These are phyloP conservation scores for Canis aureus DNA, from an alignment of 2,113 vertebrate species.

Conservation along the genomic window DNA sequence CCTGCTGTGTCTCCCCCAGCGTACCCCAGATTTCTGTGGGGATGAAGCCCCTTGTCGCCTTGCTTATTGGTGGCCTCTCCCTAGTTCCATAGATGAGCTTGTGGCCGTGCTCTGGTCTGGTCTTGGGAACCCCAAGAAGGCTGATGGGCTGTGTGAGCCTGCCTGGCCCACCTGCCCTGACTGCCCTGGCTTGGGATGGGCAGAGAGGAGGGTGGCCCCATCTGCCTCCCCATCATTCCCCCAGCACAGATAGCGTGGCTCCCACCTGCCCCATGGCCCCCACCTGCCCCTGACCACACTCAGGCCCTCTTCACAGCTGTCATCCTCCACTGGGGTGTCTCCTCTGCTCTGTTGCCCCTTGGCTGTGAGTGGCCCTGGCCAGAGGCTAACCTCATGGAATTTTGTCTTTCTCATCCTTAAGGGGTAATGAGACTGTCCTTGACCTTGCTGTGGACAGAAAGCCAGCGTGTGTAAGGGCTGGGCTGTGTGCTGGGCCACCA, in stretches of 20 bases:
- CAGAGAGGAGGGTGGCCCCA: not conserved
- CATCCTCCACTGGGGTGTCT: not conserved
- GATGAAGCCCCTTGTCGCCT: rapidly evolving
- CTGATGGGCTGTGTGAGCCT: not conserved
- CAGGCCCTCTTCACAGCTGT: too few relatives aligned
- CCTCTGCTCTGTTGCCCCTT: too few relatives aligned
- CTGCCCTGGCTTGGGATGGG: not conserved
- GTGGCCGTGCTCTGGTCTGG: rapidly evolving
- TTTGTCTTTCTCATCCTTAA: not conserved
- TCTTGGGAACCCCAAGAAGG: not conserved
- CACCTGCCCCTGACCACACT: not conserved
- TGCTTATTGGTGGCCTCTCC: not conserved
- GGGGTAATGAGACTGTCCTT: rapidly evolving
- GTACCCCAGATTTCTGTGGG: rapidly evolving
- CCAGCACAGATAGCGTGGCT: not conserved
- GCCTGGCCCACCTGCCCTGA: too few relatives aligned
- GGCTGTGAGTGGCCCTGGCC: not conserved
- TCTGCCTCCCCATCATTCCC: too few relatives aligned
- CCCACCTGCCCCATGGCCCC: too few relatives aligned
- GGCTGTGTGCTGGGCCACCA: rapidly evolving
- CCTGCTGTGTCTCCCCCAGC: not conserved
- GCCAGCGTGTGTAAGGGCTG: rapidly evolving
- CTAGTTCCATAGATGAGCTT: rapidly evolving
- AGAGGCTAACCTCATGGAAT: rapidly evolving
- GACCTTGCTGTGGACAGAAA: too few relatives aligned